Conservation (phyloP, 1,140 invertebrate genomes). For the Heliothis subflexa region DNA sequence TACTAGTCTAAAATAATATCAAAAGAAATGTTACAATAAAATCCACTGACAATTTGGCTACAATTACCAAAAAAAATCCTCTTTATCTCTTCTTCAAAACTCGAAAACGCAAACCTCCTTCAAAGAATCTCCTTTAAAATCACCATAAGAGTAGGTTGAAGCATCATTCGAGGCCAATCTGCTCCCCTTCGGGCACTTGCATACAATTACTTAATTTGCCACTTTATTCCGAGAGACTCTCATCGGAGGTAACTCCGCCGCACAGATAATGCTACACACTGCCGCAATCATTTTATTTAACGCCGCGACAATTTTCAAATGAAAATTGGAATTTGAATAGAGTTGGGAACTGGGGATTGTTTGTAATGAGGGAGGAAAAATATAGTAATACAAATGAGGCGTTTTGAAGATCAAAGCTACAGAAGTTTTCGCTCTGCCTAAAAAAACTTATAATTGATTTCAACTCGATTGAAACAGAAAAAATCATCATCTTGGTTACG, state of each 20-base stretch:
- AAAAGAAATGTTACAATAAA: too few species aligned
- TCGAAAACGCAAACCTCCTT: not conserved
- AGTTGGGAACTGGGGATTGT: slow-evolving; percentile 3
- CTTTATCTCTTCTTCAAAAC: not conserved
- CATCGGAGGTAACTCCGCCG: slow-evolving; percentile 7
- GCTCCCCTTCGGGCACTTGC: slow-evolving; percentile 43
- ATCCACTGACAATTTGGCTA: too few species aligned
- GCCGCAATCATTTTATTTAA: slow-evolving; percentile 39
- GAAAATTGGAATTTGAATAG: slow-evolving; percentile 30
- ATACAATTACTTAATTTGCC: slow-evolving; percentile 48
- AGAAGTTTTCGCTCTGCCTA: not conserved
- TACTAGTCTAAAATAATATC: too few species aligned
- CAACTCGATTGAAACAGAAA: too few species aligned
- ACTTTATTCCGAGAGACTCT: slow-evolving; percentile 42
- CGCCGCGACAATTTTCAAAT: slow-evolving; percentile 27
- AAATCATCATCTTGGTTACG: not conserved
- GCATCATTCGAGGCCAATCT: slow-evolving; percentile 35
- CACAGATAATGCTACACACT: slow-evolving; percentile 36
- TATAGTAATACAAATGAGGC: not conserved
- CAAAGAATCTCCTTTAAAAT: slow-evolving; percentile 8
- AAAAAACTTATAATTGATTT: not conserved
- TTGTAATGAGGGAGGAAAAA: slow-evolving; percentile 16
- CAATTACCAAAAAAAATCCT: too few species aligned
- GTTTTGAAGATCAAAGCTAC: slow-evolving; percentile 1
- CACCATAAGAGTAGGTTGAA: slow-evolving; percentile 19